A percentile compares a stretch with the other conserved stretches of the same genome.
These are phyloP conservation scores for Pseudoatta argentina DNA, from an alignment of 1,140 invertebrate genomes.

Conservation along the genomic window DNA sequence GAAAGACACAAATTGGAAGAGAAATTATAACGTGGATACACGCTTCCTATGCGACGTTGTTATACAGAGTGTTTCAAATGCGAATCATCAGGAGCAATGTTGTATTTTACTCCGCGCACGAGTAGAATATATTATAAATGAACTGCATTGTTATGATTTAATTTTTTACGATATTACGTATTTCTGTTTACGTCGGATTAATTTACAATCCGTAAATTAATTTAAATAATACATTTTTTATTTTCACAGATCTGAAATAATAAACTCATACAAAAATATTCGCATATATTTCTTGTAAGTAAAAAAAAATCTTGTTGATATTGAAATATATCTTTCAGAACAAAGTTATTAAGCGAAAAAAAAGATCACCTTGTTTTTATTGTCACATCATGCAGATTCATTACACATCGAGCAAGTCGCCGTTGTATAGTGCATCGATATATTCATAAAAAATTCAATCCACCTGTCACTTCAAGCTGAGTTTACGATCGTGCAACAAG, in stretches of 20 bases:
- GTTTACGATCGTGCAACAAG: constrained; percentile 42
- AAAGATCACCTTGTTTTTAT: constrained; percentile 5
- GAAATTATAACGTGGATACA: constrained; percentile 50
- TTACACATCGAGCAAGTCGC: not conserved
- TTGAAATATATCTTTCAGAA: not conserved
- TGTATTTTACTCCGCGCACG: not conserved
- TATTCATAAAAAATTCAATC: constrained; percentile 44
- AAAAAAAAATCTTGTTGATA: not conserved
- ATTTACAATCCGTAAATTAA: not conserved
- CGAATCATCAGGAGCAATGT: not conserved
- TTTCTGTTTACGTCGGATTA: not conserved
- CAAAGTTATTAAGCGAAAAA: not conserved
- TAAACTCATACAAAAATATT: not conserved
- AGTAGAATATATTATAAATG: not conserved
- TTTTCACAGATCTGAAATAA: not conserved
- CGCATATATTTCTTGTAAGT: not conserved
- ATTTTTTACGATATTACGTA: not conserved
- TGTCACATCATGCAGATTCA: not conserved
- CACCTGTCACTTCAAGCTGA: constrained; percentile 22
- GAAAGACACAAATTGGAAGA: constrained; percentile 43
- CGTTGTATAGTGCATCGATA: constrained; percentile 4
- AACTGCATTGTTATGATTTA: not conserved
- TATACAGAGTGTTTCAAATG: not conserved
- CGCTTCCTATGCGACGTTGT: not conserved
- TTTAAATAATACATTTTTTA: not conserved